Conservation (phyloP, 2,888 invertebrate genomes). For the Synanthedon tipuliformis region DNA sequence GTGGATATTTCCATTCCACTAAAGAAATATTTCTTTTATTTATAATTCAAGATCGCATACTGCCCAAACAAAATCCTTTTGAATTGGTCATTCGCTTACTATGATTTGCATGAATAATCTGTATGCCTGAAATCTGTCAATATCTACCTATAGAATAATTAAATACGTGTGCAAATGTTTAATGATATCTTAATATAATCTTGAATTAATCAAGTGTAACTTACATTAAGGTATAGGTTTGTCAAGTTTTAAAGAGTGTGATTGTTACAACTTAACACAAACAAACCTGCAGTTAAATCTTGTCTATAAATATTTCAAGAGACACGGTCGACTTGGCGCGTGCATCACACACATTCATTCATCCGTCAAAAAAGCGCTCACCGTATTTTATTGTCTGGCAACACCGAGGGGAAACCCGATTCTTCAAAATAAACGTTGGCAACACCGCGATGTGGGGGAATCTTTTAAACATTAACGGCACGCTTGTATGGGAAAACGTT, state of each 20-base stretch:
- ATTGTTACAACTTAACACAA: neutral
- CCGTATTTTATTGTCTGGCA: slow-evolving; percentile 35
- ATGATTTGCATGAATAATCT: neutral
- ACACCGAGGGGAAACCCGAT: slow-evolving; percentile 16
- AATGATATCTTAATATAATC: neutral
- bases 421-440: slow-evolving; percentile 12
- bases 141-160: neutral
- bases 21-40: too few species aligned
- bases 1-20: too few species aligned
- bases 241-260: too few species aligned
- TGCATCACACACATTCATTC: slow-evolving; percentile 24
- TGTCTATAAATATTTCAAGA: slow-evolving; percentile 2
- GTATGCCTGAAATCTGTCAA: neutral
- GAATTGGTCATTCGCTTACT: neutral
- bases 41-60: neutral
- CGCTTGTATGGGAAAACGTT: slow-evolving; percentile 29
- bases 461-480: slow-evolving; percentile 55
- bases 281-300: neutral
- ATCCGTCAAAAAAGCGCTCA: slow-evolving; percentile 57
- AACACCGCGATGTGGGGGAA: slow-evolving; percentile 17
- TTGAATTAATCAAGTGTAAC: neutral
- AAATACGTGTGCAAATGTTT: neutral
- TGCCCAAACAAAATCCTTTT: neutral
- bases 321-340: slow-evolving; percentile 7
- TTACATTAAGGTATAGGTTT: neutral